These are phyloP conservation scores for Pseudoips prasinana DNA, from an alignment of 2,888 invertebrate species.

Conservation along the genomic window DNA sequence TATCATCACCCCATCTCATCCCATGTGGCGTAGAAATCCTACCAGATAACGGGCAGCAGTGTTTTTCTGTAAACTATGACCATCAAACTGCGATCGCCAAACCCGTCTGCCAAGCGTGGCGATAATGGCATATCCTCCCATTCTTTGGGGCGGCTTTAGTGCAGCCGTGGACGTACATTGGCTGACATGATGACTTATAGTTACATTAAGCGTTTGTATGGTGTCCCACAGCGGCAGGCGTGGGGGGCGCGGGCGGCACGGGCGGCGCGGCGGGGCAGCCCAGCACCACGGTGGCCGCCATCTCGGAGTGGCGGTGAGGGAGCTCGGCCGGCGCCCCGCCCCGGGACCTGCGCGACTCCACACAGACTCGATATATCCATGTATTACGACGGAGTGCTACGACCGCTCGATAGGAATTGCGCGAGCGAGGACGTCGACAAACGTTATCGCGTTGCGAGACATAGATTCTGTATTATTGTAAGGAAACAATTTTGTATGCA, in stretches of 20 bases:
- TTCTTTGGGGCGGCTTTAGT: no score
- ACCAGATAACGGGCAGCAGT: no score
- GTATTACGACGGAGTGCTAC: slow-evolving; percentile 41
- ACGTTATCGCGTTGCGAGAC: slow-evolving; percentile 29
- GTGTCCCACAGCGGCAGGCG: slow-evolving; percentile 49
- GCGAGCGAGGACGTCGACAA: slow-evolving; percentile 32
- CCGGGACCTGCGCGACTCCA: slow-evolving; percentile 32
- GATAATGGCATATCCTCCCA: no score
- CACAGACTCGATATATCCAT: slow-evolving; percentile 41
- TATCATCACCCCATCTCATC: no score
- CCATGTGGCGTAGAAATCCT: no score
- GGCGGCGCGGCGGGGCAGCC: slow-evolving; percentile 80
- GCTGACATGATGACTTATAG: no score
- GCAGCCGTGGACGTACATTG: no score
- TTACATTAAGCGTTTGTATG: no score
- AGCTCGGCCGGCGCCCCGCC: slow-evolving; percentile 46
- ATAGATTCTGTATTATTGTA: slow-evolving; percentile 38
- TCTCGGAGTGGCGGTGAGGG: slow-evolving; percentile 83
- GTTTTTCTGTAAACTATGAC: no score
- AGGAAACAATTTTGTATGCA: slow-evolving; percentile 60
- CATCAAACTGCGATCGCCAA: no score
- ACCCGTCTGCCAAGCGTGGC: no score
- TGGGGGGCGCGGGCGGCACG: slow-evolving; percentile 82
- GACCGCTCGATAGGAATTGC: slow-evolving; percentile 30
- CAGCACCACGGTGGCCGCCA: slow-evolving; percentile 80